phyloP scores from a whole-genome alignment of 2,113 vertebrate species.

The Alethe diademata region DNA sequence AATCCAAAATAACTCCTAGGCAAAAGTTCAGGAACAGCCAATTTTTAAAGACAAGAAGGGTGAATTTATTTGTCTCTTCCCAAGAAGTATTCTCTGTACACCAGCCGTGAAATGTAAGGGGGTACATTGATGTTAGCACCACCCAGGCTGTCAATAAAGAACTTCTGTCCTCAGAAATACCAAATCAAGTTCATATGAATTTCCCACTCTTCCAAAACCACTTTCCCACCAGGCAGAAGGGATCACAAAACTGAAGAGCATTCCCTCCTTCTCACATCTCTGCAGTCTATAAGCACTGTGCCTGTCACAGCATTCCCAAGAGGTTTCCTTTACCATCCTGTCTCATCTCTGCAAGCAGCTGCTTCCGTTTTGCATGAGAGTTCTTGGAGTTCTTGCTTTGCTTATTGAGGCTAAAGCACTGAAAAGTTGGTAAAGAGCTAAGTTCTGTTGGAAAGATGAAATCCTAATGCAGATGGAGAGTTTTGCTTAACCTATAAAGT shows the following conservation, averaged over 20 bases:
- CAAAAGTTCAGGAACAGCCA: neutral
- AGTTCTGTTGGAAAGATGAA: constrained; percentile 9
- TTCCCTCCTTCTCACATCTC: neutral
- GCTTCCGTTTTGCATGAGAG: constrained; percentile 18
- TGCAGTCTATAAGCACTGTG: neutral
- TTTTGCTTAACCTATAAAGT: constrained; percentile 56
- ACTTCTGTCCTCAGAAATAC: neutral
- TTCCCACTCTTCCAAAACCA: neutral
- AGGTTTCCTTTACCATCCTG: neutral
- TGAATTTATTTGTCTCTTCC: neutral
- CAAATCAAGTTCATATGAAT: neutral
- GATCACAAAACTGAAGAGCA: neutral
- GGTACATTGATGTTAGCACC: neutral
- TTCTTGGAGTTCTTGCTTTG: neutral
- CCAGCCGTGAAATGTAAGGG: neutral
- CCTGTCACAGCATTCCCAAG: neutral
- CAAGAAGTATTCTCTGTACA: neutral
- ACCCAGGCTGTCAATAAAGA: neutral
- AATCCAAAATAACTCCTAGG: neutral
- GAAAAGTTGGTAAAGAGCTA: neutral
- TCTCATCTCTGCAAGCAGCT: constrained; percentile 45
- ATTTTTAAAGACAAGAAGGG: neutral
- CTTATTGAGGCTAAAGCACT: neutral
- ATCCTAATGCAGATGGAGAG: constrained; percentile 38
- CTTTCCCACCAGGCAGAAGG: neutral